A percentile compares a stretch with the other conserved stretches of the same genome.
These are phyloP conservation scores for Liolophura sinensis DNA, from an alignment of 1,140 invertebrate genomes.

Conservation along the genomic window DNA sequence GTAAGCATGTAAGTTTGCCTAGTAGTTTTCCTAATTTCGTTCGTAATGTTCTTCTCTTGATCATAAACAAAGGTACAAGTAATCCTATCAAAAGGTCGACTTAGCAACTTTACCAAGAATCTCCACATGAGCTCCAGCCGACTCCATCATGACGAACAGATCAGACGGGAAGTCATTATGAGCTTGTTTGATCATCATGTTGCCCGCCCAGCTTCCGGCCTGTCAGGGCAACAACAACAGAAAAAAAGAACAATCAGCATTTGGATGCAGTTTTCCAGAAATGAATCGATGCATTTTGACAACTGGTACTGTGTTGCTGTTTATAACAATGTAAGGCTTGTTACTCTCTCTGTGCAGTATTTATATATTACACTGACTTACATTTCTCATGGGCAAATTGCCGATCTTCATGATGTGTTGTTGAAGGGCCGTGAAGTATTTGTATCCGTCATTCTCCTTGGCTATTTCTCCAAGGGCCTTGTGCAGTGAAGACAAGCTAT, in stretches of 20 bases:
- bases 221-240: not conserved
- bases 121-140: too few relatives aligned
- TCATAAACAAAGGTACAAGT: too few relatives aligned
- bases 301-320: too few relatives aligned
- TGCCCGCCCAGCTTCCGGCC: conserved; percentile 4
- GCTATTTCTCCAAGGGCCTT: not conserved
- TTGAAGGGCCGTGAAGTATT: conserved; percentile 33
- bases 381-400: conserved; percentile 53
- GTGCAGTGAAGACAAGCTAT: not conserved
- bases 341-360: too few relatives aligned
- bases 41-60: too few relatives aligned
- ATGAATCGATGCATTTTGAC: too few relatives aligned
- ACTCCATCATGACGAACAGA: too few relatives aligned
- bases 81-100: too few relatives aligned
- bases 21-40: too few relatives aligned
- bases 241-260: too few relatives aligned
- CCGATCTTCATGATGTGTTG: conserved; percentile 50
- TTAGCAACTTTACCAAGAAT: conserved; percentile 19
- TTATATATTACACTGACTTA: conserved; percentile 28
- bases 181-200: conserved; percentile 4
- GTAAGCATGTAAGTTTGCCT: too few relatives aligned
- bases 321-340: too few relatives aligned
- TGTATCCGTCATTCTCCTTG: conserved; percentile 26
- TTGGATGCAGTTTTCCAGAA: not conserved
- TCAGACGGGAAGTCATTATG: conserved; percentile 5